Evolutionary conservation across 2,888 invertebrate genomes (phyloP).

Genomic region (Uropetala carovei): DNA sequence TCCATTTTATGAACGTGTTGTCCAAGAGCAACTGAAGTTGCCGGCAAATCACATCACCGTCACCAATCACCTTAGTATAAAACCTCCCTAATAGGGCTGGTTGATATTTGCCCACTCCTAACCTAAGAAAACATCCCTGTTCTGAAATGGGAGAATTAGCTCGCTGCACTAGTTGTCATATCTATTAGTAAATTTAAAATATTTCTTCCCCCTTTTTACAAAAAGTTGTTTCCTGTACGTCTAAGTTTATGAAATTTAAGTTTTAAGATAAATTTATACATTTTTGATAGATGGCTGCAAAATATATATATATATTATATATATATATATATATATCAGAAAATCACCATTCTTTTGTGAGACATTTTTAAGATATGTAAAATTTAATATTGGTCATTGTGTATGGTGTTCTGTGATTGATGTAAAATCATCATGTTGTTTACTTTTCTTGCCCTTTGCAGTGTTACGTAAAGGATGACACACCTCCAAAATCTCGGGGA

Average conservation of each 20-base stretch:
- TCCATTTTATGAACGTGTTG: too few relatives aligned
- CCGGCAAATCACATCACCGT: too few relatives aligned
- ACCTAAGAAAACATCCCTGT: too few relatives aligned
- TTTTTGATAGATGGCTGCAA: neutral
- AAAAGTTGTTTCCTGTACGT: too few relatives aligned
- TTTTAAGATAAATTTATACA: neutral
- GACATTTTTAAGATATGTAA: neutral
- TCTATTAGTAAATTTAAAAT: too few relatives aligned
- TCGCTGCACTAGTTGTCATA: too few relatives aligned
- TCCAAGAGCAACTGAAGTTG: too few relatives aligned
- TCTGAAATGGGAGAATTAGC: too few relatives aligned
- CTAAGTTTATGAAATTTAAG: neutral
- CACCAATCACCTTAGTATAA: too few relatives aligned
- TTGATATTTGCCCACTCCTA: too few relatives aligned
- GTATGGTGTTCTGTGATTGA: neutral
- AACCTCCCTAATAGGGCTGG: too few relatives aligned
- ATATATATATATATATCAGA: neutral
- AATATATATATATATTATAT: neutral
- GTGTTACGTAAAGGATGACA: conserved; percentile 80
- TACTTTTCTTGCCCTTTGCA: conserved; percentile 68
- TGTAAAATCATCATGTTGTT: neutral
- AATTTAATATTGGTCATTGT: neutral
- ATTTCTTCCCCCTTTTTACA: too few relatives aligned
- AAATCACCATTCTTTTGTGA: neutral
- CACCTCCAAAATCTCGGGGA: conserved; percentile 69